Conservation (phyloP, 64 coral and sea anemone species). For the Dendrophyllia cribrosa region DNA sequence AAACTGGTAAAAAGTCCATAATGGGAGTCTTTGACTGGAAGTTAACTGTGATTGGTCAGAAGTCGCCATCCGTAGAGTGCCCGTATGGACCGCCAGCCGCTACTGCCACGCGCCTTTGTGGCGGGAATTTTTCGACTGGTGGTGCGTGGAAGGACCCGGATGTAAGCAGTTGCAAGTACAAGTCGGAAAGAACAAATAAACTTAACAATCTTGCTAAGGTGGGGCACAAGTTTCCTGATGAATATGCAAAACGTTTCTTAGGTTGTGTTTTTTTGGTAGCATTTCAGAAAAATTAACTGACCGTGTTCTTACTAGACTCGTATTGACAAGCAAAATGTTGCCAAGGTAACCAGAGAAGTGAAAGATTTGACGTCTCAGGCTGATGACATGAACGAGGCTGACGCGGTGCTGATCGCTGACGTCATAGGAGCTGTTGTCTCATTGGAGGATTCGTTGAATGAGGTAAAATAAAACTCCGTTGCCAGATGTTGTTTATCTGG, state of each 20-base stretch:
- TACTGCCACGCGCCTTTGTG: constrained; percentile 45
- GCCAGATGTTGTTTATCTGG: neutral
- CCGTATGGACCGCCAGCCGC: constrained; percentile 18
- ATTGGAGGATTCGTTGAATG: constrained; percentile 44
- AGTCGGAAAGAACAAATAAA: constrained; percentile 28
- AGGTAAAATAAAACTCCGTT: constrained; percentile 20
- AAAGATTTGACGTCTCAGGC: constrained; percentile 21
- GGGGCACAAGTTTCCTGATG: neutral
- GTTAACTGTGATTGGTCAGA: constrained; percentile 30
- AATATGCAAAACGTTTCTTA: no score
- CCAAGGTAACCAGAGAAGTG: constrained; percentile 19
- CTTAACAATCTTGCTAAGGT: constrained; percentile 51
- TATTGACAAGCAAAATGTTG: constrained; percentile 15
- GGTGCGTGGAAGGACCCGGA: constrained; percentile 34
- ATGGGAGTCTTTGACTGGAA: constrained; percentile 47
- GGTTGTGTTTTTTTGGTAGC: neutral
- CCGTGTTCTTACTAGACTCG: neutral
- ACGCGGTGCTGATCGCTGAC: constrained; percentile 54
- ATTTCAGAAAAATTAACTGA: neutral
- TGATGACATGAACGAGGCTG: constrained; percentile 59
- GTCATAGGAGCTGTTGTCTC: constrained; percentile 37
- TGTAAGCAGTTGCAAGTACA: constrained; percentile 20
- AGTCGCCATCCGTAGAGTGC: neutral
- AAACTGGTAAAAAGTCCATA: constrained; percentile 42
- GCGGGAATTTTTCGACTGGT: constrained; percentile 55